phyloP scores from a whole-genome alignment of 2,113 vertebrate species.

The Hystrix brachyura region DNA sequence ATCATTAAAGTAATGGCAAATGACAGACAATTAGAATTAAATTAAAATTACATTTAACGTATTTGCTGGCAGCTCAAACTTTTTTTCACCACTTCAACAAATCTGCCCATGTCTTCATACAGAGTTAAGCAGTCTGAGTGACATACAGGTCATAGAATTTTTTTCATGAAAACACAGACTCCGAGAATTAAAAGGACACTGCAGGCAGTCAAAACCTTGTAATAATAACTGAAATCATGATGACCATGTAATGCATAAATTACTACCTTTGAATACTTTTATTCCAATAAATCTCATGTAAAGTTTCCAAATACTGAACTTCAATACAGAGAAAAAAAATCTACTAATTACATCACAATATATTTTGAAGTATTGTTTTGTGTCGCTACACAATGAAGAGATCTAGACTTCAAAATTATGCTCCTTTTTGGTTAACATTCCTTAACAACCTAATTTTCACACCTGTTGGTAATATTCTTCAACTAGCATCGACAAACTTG shows the following conservation, averaged over 20 bases:
- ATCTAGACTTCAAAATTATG: not conserved
- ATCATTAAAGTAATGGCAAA: not conserved
- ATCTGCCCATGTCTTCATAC: not conserved
- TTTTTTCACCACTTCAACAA: not conserved
- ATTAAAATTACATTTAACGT: not conserved
- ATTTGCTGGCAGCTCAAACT: not conserved
- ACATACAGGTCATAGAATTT: not conserved
- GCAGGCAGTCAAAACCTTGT: not conserved
- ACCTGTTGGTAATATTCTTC: not conserved
- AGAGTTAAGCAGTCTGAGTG: not conserved
- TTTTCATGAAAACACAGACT: not conserved
- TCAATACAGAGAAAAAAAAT: not conserved
- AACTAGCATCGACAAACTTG: not conserved
- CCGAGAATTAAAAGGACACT: not conserved
- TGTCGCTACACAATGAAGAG: not conserved
- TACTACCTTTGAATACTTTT: not conserved
- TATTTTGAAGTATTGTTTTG: not conserved
- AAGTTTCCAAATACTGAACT: not conserved
- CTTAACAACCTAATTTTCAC: not conserved
- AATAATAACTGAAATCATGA: not conserved
- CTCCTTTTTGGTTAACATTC: not conserved
- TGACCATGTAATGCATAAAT: not conserved
- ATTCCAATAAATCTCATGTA: not conserved
- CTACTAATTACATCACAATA: not conserved
- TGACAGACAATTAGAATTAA: not conserved